Base-by-base conservation (phyloP, 2,888 invertebrate genomes). In the Diaphora mendica region DNA sequence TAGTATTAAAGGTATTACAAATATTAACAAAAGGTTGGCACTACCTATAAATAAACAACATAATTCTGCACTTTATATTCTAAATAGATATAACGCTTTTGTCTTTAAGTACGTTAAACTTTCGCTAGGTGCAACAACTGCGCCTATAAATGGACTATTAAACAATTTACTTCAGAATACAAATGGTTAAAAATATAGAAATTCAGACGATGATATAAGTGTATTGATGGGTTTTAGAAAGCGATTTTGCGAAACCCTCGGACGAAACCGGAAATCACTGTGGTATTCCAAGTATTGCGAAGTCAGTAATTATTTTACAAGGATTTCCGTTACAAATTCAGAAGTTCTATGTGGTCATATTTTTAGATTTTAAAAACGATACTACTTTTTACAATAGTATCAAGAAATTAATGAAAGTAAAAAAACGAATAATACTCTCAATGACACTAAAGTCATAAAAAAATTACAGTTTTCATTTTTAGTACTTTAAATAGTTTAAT, bases 41-140 rank as follows among this genome's bases (percentile, higher is more conserved):
- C 62, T 23, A 76, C 71, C 78, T 77, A 82, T 78, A 78, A 82
- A 79, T 78, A 80, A 87, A 87, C 81, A 82, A 86, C 85, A 90
- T 92, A 93, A 93, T 92, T 86, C 73, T 35, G 85, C 88, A 87
- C 87, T 94, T 93, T 92, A 90, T 84, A 94, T 93, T 90, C 93
- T 81, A 87, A 82, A 82, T 84, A 81, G 81, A 80, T 68, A 72
- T 76, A 84, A 83, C 85, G 77, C 81, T 81, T 82, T 81, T 82
- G 84, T 86, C 81, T 82, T 82, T 85, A 82, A 80, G 83, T 82
- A 81, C 83, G 75, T 44, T 68, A 71, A 82, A 92, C 93, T 94
- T 93, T 94, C 93, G 90, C 92, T 87, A 44, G n/a, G 70, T 79
- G 77, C 77, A 85, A 78, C 82, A 68, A 80, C 84, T 82, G 82